phyloP scores from a whole-genome alignment of 2,797 vertebrate species.

The Pseudomugil tenellus region DNA sequence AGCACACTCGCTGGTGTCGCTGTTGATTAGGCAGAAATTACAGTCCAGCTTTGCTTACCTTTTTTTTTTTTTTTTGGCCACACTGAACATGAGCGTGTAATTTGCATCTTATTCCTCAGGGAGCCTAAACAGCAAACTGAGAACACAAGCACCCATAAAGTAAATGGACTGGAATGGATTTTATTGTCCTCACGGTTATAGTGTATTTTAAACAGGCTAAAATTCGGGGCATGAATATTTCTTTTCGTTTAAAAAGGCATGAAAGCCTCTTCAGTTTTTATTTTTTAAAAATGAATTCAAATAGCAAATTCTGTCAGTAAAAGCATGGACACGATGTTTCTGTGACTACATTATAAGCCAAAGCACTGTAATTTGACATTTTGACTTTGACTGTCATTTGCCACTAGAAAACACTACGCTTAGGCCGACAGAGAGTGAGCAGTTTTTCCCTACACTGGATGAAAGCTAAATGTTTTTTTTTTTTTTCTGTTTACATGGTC shows the following conservation, averaged over 20 bases:
- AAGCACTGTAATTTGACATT: not conserved
- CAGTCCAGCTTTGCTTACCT: constrained; percentile 19
- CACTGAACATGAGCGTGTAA: constrained; percentile 35
- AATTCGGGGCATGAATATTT: constrained; percentile 6
- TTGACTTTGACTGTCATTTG: constrained; percentile 4
- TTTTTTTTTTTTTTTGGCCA: constrained; percentile 43
- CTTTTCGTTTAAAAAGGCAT: not conserved
- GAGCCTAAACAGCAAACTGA: constrained; percentile 21
- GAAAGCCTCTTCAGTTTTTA: not conserved
- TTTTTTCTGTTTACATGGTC: not conserved
- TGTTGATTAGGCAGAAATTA: constrained; percentile 53
- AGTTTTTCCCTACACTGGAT: not conserved
- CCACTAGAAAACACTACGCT: constrained; percentile 3
- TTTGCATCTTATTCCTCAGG: constrained; percentile 21
- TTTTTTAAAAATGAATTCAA: constrained; percentile 8
- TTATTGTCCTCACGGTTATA: constrained; percentile 9
- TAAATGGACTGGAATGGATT: constrained; percentile 20
- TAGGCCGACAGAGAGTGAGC: constrained; percentile 6
- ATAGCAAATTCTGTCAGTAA: not conserved
- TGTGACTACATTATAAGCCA: not conserved
- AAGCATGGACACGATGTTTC: constrained; percentile 3
- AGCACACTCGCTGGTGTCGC: constrained; percentile 26
- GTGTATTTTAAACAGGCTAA: constrained; percentile 10
- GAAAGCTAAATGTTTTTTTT: not conserved
- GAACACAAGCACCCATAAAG: constrained; percentile 4